A percentile compares a stretch with the other conserved stretches of the same genome.
phyloP scores from a whole-genome alignment of 1,140 invertebrate genomes.

The Patella vulgata region DNA sequence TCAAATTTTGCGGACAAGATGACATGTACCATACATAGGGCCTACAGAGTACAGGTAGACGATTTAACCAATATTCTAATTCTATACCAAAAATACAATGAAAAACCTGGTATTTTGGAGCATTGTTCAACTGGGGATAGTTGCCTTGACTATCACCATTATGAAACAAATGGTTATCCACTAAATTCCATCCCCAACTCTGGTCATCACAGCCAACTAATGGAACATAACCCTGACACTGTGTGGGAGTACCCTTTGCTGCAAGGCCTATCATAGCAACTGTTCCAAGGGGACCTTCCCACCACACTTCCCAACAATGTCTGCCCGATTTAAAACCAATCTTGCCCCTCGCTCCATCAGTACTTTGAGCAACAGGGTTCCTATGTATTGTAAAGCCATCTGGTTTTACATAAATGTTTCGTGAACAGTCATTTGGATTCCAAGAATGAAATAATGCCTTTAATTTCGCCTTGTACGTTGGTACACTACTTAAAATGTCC shows the following conservation, averaged over 20 bases:
- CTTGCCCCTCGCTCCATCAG: conserved; percentile 94
- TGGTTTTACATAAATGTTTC: conserved; percentile 96
- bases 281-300: conserved; percentile 92
- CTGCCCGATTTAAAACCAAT: conserved; percentile 91
- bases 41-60: too few species aligned
- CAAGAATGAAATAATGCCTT: conserved; percentile 95
- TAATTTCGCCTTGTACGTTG: conserved; percentile 93
- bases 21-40: too few species aligned
- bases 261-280: conserved; percentile 78
- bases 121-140: conserved; percentile 96
- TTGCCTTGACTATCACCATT: conserved; percentile 96
- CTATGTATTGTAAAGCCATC: conserved; percentile 97
- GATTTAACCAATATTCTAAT: too few species aligned
- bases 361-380: conserved; percentile 98
- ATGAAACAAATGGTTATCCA: conserved; percentile 96
- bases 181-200: conserved; percentile 99
- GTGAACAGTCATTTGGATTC: conserved; percentile 96
- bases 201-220: conserved; percentile 94
- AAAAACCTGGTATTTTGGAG: conserved; percentile 97
- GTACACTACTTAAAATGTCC: conserved; percentile 87
- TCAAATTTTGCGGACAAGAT: too few species aligned
- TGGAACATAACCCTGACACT: conserved; percentile 93
- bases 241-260: conserved; percentile 89
- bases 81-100: too few species aligned
- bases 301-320: conserved; percentile 98